phyloP scores from a whole-genome alignment of 2,113 vertebrate genomes.

The Microtus pennsylvanicus region DNA sequence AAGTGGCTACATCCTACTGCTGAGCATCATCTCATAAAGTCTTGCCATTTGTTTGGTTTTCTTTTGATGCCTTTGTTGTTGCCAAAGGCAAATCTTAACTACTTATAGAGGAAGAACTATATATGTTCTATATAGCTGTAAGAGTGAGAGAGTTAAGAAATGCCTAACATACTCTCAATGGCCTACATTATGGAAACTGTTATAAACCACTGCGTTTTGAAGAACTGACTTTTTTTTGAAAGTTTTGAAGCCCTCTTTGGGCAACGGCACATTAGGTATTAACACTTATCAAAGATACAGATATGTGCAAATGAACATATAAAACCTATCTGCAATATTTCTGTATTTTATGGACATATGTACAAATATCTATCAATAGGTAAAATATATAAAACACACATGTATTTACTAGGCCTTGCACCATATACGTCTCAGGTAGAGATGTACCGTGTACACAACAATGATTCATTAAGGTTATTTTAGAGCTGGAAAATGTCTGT shows the following conservation, averaged over 20 bases:
- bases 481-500: neutral
- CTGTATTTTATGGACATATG: neutral
- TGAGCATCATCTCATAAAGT: neutral
- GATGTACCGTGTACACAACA: neutral
- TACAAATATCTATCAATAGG: neutral
- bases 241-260: neutral
- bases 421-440: neutral
- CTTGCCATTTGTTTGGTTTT: neutral
- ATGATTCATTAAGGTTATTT: neutral
- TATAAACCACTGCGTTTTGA: neutral
- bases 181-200: accelerated
- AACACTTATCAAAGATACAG: neutral
- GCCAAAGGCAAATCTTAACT: neutral
- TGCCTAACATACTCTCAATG: neutral
- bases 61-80: neutral
- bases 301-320: neutral
- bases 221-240: neutral
- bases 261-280: neutral
- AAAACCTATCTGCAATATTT: neutral
- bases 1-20: neutral
- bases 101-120: neutral
- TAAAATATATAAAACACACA: neutral
- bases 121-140: neutral
- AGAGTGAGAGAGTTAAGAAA: neutral
- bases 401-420: too few species aligned